phyloP scores from a whole-genome alignment of 2,113 vertebrate species.

The Galemys pyrenaicus region DNA sequence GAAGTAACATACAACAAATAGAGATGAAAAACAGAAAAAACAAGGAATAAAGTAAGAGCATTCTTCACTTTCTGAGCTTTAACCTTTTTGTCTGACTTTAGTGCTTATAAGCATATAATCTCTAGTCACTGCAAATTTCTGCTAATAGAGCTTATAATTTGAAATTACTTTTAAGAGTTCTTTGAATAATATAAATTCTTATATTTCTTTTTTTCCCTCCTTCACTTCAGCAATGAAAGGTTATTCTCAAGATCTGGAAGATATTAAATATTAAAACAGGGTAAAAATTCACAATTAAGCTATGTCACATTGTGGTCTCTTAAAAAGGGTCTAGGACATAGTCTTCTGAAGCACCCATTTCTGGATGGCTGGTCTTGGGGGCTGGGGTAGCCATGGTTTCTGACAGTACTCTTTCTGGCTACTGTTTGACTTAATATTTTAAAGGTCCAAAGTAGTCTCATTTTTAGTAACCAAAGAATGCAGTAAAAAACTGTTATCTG shows the following conservation, averaged over 20 bases:
- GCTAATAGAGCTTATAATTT: background rate
- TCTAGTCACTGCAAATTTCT: constrained; percentile 20
- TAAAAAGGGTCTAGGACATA: background rate
- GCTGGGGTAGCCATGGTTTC: background rate
- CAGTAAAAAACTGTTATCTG: background rate
- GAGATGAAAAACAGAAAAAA: constrained; percentile 37
- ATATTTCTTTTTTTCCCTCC: constrained; percentile 19
- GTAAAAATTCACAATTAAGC: constrained; percentile 33
- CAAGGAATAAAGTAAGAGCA: background rate
- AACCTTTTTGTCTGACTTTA: background rate
- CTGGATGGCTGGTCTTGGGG: background rate
- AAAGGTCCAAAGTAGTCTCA: background rate
- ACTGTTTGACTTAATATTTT: background rate
- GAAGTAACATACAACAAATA: background rate
- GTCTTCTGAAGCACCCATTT: background rate
- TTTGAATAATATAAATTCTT: constrained; percentile 1
- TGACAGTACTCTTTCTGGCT: constrained; percentile 8
- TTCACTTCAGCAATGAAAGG: constrained; percentile 42
- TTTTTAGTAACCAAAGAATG: constrained; percentile 56
- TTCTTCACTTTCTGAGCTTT: constrained; percentile 3
- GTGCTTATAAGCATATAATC: background rate
- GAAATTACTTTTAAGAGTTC: background rate
- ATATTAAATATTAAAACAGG: constrained; percentile 57
- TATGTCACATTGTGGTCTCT: background rate
- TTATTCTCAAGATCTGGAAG: constrained; percentile 43